Conservation (phyloP, 2,888 invertebrate genomes). For the Ferdinandea cuprea region DNA sequence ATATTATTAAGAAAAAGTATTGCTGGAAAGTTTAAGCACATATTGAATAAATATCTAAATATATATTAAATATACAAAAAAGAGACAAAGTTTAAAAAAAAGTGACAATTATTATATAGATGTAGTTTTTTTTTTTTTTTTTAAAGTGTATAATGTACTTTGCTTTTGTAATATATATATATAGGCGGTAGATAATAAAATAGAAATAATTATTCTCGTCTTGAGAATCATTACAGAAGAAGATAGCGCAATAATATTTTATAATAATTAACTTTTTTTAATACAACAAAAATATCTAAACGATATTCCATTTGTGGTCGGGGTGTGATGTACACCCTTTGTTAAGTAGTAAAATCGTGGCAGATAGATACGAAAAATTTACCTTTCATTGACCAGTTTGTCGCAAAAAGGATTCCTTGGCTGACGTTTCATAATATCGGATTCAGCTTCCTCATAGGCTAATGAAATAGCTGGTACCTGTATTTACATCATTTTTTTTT, state of each 20-base stretch:
- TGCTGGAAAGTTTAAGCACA: constrained; percentile 65
- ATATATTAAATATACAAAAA: constrained; percentile 42
- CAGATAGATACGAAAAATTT: constrained; percentile 83
- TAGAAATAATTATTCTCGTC: constrained; percentile 37
- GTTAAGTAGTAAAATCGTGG: constrained; percentile 79
- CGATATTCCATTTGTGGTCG: constrained; percentile 63
- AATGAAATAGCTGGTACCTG: constrained; percentile 99
- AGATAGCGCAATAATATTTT: constrained; percentile 45
- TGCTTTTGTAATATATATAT: constrained; percentile 75
- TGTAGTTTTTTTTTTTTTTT: constrained; percentile 20
- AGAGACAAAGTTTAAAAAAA: constrained; percentile 62
- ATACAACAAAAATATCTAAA: too few species aligned
- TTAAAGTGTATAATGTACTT: constrained; percentile 70
- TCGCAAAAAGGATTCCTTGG: constrained; percentile 98
- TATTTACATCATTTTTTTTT: constrained; percentile 77
- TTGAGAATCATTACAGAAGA: constrained; percentile 28
- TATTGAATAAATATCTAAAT: constrained; percentile 35
- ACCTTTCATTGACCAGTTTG: constrained; percentile 99
- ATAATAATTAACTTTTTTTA: constrained; percentile 16
- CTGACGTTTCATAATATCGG: constrained; percentile 99
- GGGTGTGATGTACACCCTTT: constrained; percentile 63
- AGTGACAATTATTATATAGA: constrained; percentile 31
- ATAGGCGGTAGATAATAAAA: constrained; percentile 46
- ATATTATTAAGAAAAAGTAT: constrained; percentile 24
- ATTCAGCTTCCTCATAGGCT: constrained; percentile 99